Evolutionary conservation across 2,113 vertebrate species (phyloP), one percentile per base, ranked within the genome.

Genomic region (Dendrocopos noguchii): DNA sequence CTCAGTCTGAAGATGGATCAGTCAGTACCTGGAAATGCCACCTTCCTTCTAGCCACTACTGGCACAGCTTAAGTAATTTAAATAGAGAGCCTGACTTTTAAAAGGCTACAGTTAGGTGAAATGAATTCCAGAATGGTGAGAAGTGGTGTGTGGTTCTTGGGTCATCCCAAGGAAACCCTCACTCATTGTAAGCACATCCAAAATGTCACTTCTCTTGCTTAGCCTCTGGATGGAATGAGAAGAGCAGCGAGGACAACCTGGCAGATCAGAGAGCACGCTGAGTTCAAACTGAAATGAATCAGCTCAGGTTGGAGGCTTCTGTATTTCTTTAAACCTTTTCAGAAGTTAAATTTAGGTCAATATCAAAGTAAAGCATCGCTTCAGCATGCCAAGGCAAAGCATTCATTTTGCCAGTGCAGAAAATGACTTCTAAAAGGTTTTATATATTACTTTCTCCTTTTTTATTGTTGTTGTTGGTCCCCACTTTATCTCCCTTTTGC

Each of bases 271-370:
- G 67, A 52, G 31, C 5, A 39, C 33, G 7, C 3, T 20, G 61
- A 22, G 28, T 65, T 83, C 80, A 60, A 82, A 59, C 7, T 8
- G 33, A 65, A 78, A 72, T 27, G 28, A 83, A 80, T 56, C 31
- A 31, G 50, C 33, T 73, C 64, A 73, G 44, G 59, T 39, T 42
- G 74, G 50, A 76, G 29, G 76, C 53, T 90, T 85, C 59, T 66
- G 31, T 17, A n/a, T 36, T 56, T 18, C 29, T 93, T 83, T 70
- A 67, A 92, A 85, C 44, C 31, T 77, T 88, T 47, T 25, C 10
- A 66, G 61, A 90, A 80, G 56, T 75, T 87, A 81, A 59, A 94
- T 91, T 75, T 84, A 91, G 60, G 76, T 80, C 77, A 61, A 9
- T 65, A 78, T 70, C 60, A 85, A 91, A 87, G 90, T 28, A 74